Evolutionary conservation across 2,888 invertebrate species (phyloP), one percentile per base, ranked within the genome.

Genomic region (Megastigmus dorsalis): DNA sequence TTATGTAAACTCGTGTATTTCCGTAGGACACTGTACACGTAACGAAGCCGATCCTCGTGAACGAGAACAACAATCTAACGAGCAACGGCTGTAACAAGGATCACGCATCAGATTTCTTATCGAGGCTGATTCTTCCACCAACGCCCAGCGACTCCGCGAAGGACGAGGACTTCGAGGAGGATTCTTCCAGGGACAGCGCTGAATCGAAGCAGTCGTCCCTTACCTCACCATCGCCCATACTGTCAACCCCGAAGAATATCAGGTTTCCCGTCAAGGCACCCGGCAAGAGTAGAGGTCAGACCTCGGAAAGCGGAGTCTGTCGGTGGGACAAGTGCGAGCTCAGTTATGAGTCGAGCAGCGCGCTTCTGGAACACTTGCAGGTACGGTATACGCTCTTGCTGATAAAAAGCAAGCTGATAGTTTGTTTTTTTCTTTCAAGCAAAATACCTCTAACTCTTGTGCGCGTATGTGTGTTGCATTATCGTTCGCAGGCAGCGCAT

Each of bases 331-430:
- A 95, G 84, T 96, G 96, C 89, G 92, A 92, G 82, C 91, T 91
- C 81, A 92, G 92, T 85, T 94, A 95, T 82, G 95, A 95, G 78
- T 93, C 93, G 83, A 93, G 93, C 88, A 92, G 94, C 69, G 94
- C 94, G 87, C 92, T 96, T 79, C 90, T 96, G 83, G 96, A 96
- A 88, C 96, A 96, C 89, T 91, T 96, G 89, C 95, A 96, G 93
- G 95, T 94, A 83, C 84, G 88, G 95, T 94, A 83, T 84, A 88
- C 2, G 15, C 9, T n/a, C n/a, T n/a, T n/a, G n/a, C n/a, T n/a
- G n/a, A n/a, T n/a, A n/a, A n/a, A n/a, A n/a, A n/a, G n/a, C n/a
- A n/a, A n/a, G n/a, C n/a, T n/a, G n/a, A n/a, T n/a, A n/a, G n/a
- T n/a, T n/a, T 13, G 50, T 1, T 59, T 62, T 18, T 63, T 54